These are phyloP conservation scores for Lucilia sericata DNA, from an alignment of 1,140 invertebrate species.

Conservation along the genomic window DNA sequence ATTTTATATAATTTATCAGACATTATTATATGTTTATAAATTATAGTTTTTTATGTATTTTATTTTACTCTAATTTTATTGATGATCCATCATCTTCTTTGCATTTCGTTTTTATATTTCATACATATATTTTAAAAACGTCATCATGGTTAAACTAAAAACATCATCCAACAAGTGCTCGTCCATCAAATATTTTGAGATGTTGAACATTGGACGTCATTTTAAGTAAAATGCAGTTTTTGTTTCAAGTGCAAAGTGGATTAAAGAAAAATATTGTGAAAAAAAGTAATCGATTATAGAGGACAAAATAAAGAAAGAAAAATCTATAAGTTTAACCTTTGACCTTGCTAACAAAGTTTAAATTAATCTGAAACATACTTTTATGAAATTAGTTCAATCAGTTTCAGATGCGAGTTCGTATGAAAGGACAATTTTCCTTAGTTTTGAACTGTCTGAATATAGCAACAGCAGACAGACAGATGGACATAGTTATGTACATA, in stretches of 20 bases:
- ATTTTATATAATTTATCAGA: neutral
- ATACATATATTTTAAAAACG: neutral
- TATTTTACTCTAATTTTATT: neutral
- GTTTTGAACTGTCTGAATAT: too few relatives aligned
- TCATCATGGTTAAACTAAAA: neutral
- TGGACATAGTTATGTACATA: too few relatives aligned
- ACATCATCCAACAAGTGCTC: neutral
- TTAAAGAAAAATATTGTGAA: too few relatives aligned
- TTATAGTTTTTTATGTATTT: neutral
- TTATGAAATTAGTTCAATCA: too few relatives aligned
- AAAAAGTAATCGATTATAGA: too few relatives aligned
- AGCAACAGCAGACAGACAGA: too few relatives aligned
- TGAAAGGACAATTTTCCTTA: too few relatives aligned
- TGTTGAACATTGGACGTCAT: neutral
- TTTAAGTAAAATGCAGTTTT: neutral
- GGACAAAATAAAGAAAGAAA: too few relatives aligned
- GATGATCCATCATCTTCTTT: neutral
- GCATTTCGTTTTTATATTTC: neutral
- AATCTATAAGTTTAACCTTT: too few relatives aligned
- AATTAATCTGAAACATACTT: too few relatives aligned
- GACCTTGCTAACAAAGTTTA: too few relatives aligned
- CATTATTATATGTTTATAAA: neutral
- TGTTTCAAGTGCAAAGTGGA: neutral
- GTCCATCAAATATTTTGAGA: neutral
- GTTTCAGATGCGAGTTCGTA: too few relatives aligned